Percentiles rank a stretch among this genome's conserved stretches.
Conservation (phyloP, 2,113 vertebrate species). For the Ophthalmolycus amberensis region DNA sequence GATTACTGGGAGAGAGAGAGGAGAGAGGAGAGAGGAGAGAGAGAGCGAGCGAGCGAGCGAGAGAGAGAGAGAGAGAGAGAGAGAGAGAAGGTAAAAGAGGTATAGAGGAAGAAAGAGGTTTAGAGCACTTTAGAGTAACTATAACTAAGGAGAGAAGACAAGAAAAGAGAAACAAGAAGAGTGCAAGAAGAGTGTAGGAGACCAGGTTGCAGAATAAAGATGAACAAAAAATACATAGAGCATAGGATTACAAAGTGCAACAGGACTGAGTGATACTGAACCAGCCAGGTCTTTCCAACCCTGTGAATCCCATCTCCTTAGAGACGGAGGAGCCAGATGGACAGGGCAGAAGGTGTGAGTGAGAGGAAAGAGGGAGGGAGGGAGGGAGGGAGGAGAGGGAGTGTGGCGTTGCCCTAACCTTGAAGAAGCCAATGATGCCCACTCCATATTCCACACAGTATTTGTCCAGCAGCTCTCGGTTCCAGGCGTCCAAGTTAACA, state of each 20-base stretch:
- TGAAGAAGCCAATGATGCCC: constrained; percentile 98
- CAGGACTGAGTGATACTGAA: constrained; percentile 60
- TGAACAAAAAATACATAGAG: constrained; percentile 46
- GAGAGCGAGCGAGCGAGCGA: no score
- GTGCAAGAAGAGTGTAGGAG: constrained; percentile 20
- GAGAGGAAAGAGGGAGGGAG: constrained; percentile 46
- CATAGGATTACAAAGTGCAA: constrained; percentile 42
- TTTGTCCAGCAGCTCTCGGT: constrained; percentile 97
- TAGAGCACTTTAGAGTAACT: constrained; percentile 30
- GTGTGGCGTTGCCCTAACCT: constrained; percentile 84
- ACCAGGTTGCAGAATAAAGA: constrained; percentile 44
- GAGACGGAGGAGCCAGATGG: constrained; percentile 75
- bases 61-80: constrained; percentile 23
- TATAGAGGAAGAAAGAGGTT: constrained; percentile 5
- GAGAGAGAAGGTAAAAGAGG: background rate
- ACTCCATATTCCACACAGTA: constrained; percentile 98
- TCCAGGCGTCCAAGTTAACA: constrained; percentile 97
- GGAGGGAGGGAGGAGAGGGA: constrained; percentile 34
- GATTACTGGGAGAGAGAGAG: constrained; percentile 49
- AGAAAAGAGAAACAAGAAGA: constrained; percentile 37
- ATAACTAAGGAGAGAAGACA: constrained; percentile 39
- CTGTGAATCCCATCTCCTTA: constrained; percentile 73
- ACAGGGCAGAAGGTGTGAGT: constrained; percentile 75
- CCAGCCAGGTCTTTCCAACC: constrained; percentile 70
- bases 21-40: constrained; percentile 6